Evolutionary conservation across 2,888 invertebrate species (phyloP).

Genomic region (Epsilonema sp.): DNA sequence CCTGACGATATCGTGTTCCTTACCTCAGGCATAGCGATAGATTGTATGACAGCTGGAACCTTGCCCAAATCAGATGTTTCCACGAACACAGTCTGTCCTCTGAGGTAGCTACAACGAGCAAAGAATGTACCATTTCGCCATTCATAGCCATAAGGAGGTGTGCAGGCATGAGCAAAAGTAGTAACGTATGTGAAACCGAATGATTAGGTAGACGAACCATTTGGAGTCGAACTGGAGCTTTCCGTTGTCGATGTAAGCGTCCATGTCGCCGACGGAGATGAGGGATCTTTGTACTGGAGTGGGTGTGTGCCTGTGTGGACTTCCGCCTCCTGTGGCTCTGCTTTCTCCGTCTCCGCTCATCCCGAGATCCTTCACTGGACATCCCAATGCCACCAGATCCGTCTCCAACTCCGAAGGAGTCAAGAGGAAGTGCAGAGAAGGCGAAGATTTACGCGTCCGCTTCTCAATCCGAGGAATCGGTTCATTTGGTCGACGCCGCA

Average conservation of each 20-base stretch:
- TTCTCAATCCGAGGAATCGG: conserved; percentile 46
- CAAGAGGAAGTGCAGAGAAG: conserved; percentile 7
- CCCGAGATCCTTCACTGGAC: neutral
- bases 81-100: conserved; percentile 1
- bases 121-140: too few species aligned
- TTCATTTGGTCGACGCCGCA: conserved; percentile 75
- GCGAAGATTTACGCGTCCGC: conserved; percentile 45
- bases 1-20: too few species aligned
- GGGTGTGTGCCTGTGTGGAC: neutral
- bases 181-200: too few species aligned
- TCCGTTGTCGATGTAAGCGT: neutral
- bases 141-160: too few species aligned
- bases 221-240: neutral
- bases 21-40: neutral
- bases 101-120: conserved; percentile 2
- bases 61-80: conserved; percentile 1
- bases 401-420: conserved; percentile 5
- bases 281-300: neutral
- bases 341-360: neutral
- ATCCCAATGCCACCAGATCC: conserved; percentile 5
- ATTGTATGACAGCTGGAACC: neutral
- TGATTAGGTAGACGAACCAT: neutral
- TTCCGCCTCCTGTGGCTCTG: neutral
- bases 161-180: too few species aligned
- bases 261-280: neutral